A percentile compares a stretch with the other conserved stretches of the same genome.
These are phyloP conservation scores for Tarsius wallacei DNA, from an alignment of 2,797 vertebrate species.

Conservation along the genomic window DNA sequence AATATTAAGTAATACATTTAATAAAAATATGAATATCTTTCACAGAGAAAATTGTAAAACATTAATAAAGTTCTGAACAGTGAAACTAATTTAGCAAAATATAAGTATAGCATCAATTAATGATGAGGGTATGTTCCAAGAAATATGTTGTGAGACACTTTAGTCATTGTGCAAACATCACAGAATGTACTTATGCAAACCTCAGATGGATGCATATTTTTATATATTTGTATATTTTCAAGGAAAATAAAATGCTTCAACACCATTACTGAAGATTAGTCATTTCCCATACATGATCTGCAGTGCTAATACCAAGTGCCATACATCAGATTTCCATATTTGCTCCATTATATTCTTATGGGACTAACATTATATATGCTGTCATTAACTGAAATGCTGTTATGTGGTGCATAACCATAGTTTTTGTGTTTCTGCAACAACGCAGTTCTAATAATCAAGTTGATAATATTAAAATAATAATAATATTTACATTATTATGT, in stretches of 20 bases:
- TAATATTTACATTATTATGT: neutral
- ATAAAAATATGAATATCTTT: neutral
- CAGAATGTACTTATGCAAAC: too few relatives aligned
- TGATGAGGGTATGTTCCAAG: too few relatives aligned
- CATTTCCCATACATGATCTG: neutral
- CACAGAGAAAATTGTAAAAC: neutral
- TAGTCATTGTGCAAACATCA: neutral
- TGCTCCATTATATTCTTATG: neutral
- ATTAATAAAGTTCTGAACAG: neutral
- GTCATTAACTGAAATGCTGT: neutral
- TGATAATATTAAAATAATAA: neutral
- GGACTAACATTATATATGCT: neutral
- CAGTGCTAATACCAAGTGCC: neutral
- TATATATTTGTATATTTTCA: neutral
- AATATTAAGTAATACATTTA: neutral
- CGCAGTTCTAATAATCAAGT: neutral
- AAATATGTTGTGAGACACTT: neutral
- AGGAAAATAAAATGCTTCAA: neutral
- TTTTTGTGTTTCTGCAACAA: neutral
- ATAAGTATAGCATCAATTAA: neutral
- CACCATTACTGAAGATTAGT: neutral
- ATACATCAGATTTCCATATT: neutral
- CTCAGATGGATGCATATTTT: neutral
- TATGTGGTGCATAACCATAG: neutral
- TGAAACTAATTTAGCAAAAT: neutral